These are phyloP conservation scores for Tautogolabrus adspersus DNA, from an alignment of 2,113 vertebrate species.

Conservation along the genomic window DNA sequence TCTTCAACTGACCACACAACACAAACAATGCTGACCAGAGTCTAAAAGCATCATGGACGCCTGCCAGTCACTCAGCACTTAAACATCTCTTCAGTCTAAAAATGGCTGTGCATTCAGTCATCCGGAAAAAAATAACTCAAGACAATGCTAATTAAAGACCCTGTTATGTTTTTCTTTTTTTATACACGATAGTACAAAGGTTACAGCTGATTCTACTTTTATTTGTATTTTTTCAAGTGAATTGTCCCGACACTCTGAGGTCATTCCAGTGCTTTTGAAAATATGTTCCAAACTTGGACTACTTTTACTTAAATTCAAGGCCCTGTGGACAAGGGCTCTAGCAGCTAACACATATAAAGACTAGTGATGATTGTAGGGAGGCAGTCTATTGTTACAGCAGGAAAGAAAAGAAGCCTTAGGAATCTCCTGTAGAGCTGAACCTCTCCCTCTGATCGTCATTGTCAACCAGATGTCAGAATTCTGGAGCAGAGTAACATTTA, in stretches of 20 bases:
- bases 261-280: constrained; percentile 9
- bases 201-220: neutral
- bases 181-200: neutral
- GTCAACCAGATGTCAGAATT: constrained; percentile 36
- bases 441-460: constrained; percentile 29
- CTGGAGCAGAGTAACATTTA: constrained; percentile 15
- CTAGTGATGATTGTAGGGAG: constrained; percentile 43
- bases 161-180: constrained; percentile 22
- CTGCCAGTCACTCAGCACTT: constrained; percentile 22
- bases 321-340: constrained; percentile 17
- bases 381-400: constrained; percentile 46
- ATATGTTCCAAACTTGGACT: constrained; percentile 1
- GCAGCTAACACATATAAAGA: constrained; percentile 50
- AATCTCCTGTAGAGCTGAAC: constrained; percentile 26
- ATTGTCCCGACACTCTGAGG: neutral
- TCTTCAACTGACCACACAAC: constrained; percentile 34
- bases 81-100: constrained; percentile 53
- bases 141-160: constrained; percentile 50
- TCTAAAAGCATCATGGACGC: constrained; percentile 15
- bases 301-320: constrained; percentile 34
- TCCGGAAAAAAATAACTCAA: constrained; percentile 4
- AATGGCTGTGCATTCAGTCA: constrained; percentile 28
- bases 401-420: constrained; percentile 54
- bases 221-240: constrained; percentile 27
- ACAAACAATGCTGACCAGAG: constrained; percentile 38